Conservation (phyloP, 2,888 invertebrate species). For the Synanthedon myopaeformis region DNA sequence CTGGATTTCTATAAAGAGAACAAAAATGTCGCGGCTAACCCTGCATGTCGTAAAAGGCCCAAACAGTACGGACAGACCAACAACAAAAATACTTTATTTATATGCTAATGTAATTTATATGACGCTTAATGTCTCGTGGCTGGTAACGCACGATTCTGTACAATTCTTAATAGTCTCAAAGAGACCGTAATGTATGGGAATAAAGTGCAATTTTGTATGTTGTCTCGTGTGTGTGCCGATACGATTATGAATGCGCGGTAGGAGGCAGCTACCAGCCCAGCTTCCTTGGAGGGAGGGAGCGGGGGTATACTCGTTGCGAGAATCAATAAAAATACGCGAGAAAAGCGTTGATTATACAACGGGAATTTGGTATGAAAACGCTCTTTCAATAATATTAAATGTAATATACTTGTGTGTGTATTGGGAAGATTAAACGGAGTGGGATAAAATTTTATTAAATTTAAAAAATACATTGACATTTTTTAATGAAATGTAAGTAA, state of each 20-base stretch:
- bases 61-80: conserved; percentile 46
- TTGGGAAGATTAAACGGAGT: too few relatives aligned
- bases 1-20: conserved; percentile 68
- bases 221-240: conserved; percentile 53
- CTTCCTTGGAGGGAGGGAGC: conserved; percentile 43
- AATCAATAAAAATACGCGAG: conserved; percentile 70
- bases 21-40: conserved; percentile 60
- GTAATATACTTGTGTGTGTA: too few relatives aligned
- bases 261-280: conserved; percentile 64
- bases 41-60: conserved; percentile 60
- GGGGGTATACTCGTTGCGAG: conserved; percentile 38
- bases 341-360: conserved; percentile 69
- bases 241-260: conserved; percentile 69
- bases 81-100: conserved; percentile 71
- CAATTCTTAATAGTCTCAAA: conserved; percentile 41
- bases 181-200: conserved; percentile 17
- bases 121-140: conserved; percentile 68
- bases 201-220: conserved; percentile 41
- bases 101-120: conserved; percentile 72
- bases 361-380: conserved; percentile 53
- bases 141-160: conserved; percentile 68
- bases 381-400: conserved; percentile 40
- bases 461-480: too few relatives aligned
- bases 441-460: too few relatives aligned
- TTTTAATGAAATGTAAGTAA: too few relatives aligned